Percentiles rank a stretch among this genome's conserved stretches.
Evolutionary conservation across 2,113 vertebrate species (phyloP).

Genomic region (Eurystomus gularis): DNA sequence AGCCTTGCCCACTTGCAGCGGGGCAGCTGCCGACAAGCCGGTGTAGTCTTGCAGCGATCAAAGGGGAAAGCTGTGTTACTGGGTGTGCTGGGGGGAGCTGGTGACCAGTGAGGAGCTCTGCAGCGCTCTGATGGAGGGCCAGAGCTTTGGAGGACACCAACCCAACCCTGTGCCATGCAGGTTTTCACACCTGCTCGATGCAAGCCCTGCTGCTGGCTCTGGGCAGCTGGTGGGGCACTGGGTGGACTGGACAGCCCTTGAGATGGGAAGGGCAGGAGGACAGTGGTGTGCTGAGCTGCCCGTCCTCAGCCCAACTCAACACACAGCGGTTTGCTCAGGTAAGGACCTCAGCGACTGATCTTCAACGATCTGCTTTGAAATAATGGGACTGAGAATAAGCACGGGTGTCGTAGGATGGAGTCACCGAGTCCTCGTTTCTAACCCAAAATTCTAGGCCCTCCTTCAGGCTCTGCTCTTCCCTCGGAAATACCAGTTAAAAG

Average conservation of each 20-base stretch:
- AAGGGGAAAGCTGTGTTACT: slow-evolving; percentile 47
- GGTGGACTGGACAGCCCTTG: background rate
- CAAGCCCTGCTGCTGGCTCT: background rate
- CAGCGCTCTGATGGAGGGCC: background rate
- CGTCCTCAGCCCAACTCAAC: background rate
- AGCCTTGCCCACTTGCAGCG: slow-evolving; percentile 40
- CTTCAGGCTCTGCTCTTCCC: background rate
- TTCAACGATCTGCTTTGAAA: background rate
- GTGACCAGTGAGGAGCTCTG: background rate
- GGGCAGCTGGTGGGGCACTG: background rate
- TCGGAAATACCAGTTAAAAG: background rate
- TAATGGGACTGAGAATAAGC: background rate
- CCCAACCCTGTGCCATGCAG: rapidly evolving
- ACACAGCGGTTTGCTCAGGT: rapidly evolving
- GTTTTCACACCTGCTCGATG: background rate
- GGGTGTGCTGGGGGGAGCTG: background rate
- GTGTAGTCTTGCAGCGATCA: slow-evolving; percentile 51
- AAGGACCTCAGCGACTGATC: background rate
- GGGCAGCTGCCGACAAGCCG: slow-evolving; percentile 16
- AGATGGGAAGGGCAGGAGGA: background rate
- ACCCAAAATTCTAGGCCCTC: background rate
- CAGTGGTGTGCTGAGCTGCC: background rate
- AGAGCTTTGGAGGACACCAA: background rate
- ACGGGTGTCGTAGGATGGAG: background rate
- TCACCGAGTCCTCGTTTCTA: background rate